Evolutionary conservation across 2,888 invertebrate species (phyloP), one percentile per base, ranked within the genome.

Genomic region (Patella caerulea): DNA sequence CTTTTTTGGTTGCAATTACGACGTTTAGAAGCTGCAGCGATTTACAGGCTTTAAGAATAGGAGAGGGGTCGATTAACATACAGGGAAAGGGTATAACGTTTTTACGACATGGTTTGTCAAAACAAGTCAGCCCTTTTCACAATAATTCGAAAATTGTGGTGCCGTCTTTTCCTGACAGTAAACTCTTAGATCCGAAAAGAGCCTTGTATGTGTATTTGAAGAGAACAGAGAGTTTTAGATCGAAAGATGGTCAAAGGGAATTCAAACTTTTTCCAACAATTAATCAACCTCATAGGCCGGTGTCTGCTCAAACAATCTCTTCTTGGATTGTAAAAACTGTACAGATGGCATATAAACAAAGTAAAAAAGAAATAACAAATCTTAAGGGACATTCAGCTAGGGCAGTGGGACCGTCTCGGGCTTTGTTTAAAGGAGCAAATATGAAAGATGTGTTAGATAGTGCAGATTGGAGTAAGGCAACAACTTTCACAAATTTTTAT

Each of bases 271-370:
- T 65, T n/a, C 24, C 17, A 24, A 24, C 19, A 7, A 19, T 65
- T 19, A 65, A 24, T 24, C 24, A 24, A 24, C 24, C 24, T 24
- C 24, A 65, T n/a, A 65, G 24, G 9, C 65, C 65, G 24, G 65
- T 65, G 65, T 65, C 74, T 24, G 24, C 71, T n/a, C n/a, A 65
- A 24, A 65, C 65, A n/a, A 65, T 65, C n/a, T 65, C 65, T n/a
- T 24, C 19, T 19, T 76, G 54, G 24, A 76, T 71, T 72, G 24
- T 72, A 7, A 54, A 55, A 14, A 76, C 76, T 4, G 72, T 76
- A n/a, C 12, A 76, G 15, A 52, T 19, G 53, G 72, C 72, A 54
- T 72, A 34, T 34, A 24, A 24, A 24, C 24, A 24, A 24, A 24
- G 24, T 24, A 24, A 24, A 24, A 24, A 24, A 24, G 24, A 24